These are phyloP conservation scores for Drosophila setifemur DNA, from an alignment of 1,140 invertebrate species.

Conservation along the genomic window DNA sequence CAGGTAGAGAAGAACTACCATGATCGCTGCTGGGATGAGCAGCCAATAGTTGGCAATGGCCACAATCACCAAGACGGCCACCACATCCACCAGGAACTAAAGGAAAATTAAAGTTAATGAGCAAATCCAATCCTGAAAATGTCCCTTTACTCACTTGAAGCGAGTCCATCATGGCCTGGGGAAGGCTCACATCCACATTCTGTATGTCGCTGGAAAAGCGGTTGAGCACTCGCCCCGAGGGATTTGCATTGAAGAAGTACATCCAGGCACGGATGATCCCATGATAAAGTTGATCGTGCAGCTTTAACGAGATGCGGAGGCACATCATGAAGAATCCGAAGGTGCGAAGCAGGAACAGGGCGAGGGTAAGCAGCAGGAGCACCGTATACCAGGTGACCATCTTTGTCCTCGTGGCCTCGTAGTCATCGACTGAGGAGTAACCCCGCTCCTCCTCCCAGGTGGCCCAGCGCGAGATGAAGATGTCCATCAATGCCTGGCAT, in stretches of 20 bases:
- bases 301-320: constrained; percentile 89
- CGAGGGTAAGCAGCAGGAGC: constrained; percentile 44
- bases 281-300: constrained; percentile 93
- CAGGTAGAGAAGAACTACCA: constrained; percentile 87
- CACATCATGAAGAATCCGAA: constrained; percentile 90
- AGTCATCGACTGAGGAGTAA: constrained; percentile 20
- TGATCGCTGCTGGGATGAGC: constrained; percentile 87
- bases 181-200: constrained; percentile 91
- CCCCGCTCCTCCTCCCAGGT: constrained; percentile 61
- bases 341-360: constrained; percentile 84
- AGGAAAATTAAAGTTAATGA: no score
- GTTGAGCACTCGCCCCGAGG: constrained; percentile 90
- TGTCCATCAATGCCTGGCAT: constrained; percentile 88
- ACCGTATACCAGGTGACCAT: constrained; percentile 58
- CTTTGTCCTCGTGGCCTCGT: constrained; percentile 14
- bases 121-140: no score
- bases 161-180: constrained; percentile 88
- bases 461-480: constrained; percentile 88
- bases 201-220: constrained; percentile 93
- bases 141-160: constrained; percentile 83
- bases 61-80: constrained; percentile 87
- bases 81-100: constrained; percentile 86
- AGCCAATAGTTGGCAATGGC: constrained; percentile 92
- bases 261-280: constrained; percentile 91
- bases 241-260: constrained; percentile 95